Percentiles rank a stretch among this genome's conserved stretches.
phyloP scores from a whole-genome alignment of 2,888 invertebrate genomes.

The Galeruca laticollis region DNA sequence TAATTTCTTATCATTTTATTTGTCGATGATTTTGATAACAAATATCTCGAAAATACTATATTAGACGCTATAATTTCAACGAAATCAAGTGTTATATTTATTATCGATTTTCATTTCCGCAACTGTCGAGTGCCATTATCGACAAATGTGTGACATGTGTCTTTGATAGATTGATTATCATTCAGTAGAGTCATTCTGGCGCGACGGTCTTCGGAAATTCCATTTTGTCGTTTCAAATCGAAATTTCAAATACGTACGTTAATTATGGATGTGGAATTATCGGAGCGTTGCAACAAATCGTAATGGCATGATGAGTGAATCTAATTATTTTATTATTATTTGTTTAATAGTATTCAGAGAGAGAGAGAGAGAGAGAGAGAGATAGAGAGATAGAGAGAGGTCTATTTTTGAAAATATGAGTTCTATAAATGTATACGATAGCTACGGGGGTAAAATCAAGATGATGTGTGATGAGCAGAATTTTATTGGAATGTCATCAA shows the following conservation, averaged over 20 bases:
- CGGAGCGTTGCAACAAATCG: neutral
- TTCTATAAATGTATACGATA: too few species aligned
- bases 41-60: too few species aligned
- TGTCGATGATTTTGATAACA: too few species aligned
- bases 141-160: conserved; percentile 7
- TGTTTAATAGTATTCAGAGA: neutral
- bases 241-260: neutral
- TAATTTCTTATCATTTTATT: too few species aligned
- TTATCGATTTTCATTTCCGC: conserved; percentile 37
- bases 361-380: too few species aligned
- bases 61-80: conserved; percentile 29
- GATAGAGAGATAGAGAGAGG: too few species aligned
- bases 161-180: conserved; percentile 18
- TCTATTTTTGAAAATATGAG: too few species aligned
- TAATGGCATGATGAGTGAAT: conserved; percentile 14
- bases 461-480: too few species aligned
- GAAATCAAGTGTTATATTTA: conserved; percentile 44
- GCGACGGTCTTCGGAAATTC: neutral
- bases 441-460: too few species aligned
- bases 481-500: too few species aligned
- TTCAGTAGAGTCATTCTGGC: conserved; percentile 7
- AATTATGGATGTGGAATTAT: conserved; percentile 10
- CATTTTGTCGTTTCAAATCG: conserved; percentile 2
- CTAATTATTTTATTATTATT: conserved; percentile 13
- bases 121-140: conserved; percentile 14